These are phyloP conservation scores for Lordiphosa clarofinis DNA, from an alignment of 1,140 invertebrate genomes.

Conservation along the genomic window DNA sequence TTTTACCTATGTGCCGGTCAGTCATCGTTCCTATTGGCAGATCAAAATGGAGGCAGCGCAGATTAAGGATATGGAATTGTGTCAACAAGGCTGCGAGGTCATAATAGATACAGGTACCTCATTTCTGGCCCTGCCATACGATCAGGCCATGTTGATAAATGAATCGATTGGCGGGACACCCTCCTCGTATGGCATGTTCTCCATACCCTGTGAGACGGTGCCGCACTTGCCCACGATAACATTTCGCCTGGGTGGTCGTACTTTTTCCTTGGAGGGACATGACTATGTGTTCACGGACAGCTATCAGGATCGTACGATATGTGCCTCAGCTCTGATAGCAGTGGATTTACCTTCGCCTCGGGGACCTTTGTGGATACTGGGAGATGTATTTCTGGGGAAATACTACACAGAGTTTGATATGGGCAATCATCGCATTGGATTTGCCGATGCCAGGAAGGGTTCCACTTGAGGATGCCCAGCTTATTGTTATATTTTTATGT, in stretches of 20 bases:
- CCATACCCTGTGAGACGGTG: constrained; percentile 44
- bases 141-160: constrained; percentile 56
- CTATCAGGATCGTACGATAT: constrained; percentile 30
- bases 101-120: constrained; percentile 90
- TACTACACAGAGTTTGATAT: constrained; percentile 88
- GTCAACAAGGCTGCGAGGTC: constrained; percentile 82
- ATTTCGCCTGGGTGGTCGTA: constrained; percentile 48
- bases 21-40: constrained; percentile 72
- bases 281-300: constrained; percentile 65
- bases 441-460: constrained; percentile 49
- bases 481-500: not conserved
- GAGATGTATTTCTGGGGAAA: constrained; percentile 86
- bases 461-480: no score
- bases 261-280: constrained; percentile 41
- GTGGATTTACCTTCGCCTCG: constrained; percentile 57
- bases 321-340: constrained; percentile 59
- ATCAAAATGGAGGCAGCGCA: constrained; percentile 52
- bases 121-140: constrained; percentile 84
- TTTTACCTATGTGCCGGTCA: constrained; percentile 69
- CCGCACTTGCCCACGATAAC: constrained; percentile 40
- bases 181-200: constrained; percentile 48
- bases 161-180: constrained; percentile 52
- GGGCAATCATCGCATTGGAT: constrained; percentile 86
- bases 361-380: constrained; percentile 68
- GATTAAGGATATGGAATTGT: constrained; percentile 66